Evolutionary conservation across 2,113 vertebrate species (phyloP), one percentile per base, ranked within the genome.

Genomic region (Lontra canadensis): DNA sequence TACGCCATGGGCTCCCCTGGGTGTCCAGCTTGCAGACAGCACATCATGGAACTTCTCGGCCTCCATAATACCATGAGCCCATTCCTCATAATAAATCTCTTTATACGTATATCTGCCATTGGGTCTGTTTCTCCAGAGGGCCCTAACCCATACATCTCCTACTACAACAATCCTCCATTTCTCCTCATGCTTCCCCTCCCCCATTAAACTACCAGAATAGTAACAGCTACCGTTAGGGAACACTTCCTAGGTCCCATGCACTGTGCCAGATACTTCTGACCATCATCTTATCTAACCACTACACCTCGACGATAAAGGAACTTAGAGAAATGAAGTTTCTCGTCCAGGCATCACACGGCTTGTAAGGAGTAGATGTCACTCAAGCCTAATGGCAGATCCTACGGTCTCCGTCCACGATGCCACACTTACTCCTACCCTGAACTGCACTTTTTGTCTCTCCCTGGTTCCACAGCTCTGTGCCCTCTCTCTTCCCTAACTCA

Each of bases 381-480:
- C 90, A 84, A 76, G 39, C 11, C 73, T n/a, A 29, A 61, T 52
- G 65, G 55, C 7, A n/a, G 76, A 52, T 36, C 73, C 94, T 65
- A 44, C 9, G 12, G 34, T 55, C 44, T 76, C 44, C 26, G 21
- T 23, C n/a, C 25, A 34, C 2, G 10, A 63, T 1, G 9, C 47
- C 52, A 69, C 3, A 59, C 15, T 25, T 1, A 14, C 0, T 36
- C 26, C 83, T 7, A 55, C 21, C 21, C 81, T 74, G 55, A 36
- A 26, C 4, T 20, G 39, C 7, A 6, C 55, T 65, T n/a, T 49
- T 1, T 4, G 44, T 44, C 81, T 39, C 79, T 74, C 83, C 36
- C 29, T 26, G 63, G 0, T 12, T n/a, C 65, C 47, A 74, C 6
- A 36, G 2, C 12, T 2, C 0, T 0, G 20, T 57, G 61, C 39